Percentiles rank a stretch among this genome's conserved stretches.
These are phyloP conservation scores for Eupeodes corollae DNA, from an alignment of 1,140 invertebrate genomes.

Conservation along the genomic window DNA sequence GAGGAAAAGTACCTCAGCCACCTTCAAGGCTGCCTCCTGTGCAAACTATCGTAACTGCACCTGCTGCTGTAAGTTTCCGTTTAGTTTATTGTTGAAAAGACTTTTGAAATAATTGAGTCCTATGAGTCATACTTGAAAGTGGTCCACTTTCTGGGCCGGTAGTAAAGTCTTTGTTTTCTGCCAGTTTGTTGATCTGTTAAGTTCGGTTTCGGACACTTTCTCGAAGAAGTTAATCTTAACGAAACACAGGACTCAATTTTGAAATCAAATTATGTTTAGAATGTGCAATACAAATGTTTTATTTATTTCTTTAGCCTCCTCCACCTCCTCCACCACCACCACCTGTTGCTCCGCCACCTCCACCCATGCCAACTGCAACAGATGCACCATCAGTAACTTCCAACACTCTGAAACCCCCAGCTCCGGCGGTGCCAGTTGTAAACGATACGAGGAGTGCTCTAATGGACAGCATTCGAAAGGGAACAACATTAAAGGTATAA, in stretches of 20 bases:
- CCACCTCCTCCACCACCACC: slow-evolving; percentile 18
- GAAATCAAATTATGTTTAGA: too few relatives aligned
- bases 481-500: slow-evolving; percentile 48
- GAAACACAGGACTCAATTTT: too few relatives aligned
- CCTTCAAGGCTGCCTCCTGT: slow-evolving; percentile 31
- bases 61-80: slow-evolving; percentile 21
- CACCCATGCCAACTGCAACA: slow-evolving; percentile 30
- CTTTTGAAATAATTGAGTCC: background rate
- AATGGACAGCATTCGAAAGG: slow-evolving; percentile 66
- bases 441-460: slow-evolving; percentile 52
- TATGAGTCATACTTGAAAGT: background rate
- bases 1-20: slow-evolving; percentile 21
- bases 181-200: too few relatives aligned
- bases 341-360: slow-evolving; percentile 23
- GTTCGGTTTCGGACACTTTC: too few relatives aligned
- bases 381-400: slow-evolving; percentile 24
- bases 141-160: background rate
- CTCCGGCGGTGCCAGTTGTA: slow-evolving; percentile 17
- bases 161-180: too few relatives aligned
- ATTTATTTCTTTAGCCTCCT: slow-evolving; percentile 6
- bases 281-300: too few relatives aligned
- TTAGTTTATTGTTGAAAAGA: background rate
- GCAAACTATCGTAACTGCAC: slow-evolving; percentile 11
- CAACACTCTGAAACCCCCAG: slow-evolving; percentile 18
- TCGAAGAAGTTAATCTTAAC: too few relatives aligned